Conservation (phyloP, 1,140 invertebrate genomes). For the Monomorium pharaonis region DNA sequence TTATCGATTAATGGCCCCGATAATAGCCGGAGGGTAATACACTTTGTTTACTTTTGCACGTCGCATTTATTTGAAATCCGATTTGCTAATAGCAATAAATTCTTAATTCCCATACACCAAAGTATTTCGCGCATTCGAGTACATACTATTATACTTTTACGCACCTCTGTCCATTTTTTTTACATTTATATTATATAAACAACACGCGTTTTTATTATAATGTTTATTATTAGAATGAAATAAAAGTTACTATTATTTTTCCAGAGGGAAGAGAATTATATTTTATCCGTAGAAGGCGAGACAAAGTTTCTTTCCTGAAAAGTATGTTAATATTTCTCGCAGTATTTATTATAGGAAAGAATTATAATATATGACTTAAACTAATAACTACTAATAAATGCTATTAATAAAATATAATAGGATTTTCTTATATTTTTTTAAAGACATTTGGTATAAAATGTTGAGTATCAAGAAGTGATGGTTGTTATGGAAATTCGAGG, state of each 20-base stretch:
- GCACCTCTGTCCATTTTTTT: neutral
- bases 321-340: neutral
- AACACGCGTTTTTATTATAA: neutral
- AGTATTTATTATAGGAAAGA: neutral
- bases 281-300: neutral
- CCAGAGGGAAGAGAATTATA: neutral
- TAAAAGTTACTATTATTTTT: neutral
- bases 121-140: constrained; percentile 3
- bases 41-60: constrained; percentile 46
- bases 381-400: neutral
- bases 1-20: constrained; percentile 56
- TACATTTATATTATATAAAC: neutral
- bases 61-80: constrained; percentile 42
- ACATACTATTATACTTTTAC: neutral
- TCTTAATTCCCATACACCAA: constrained; percentile 1
- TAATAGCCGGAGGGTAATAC: constrained; percentile 38
- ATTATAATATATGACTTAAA: neutral
- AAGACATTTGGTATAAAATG: neutral
- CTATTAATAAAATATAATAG: neutral
- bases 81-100: constrained; percentile 41
- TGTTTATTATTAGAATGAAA: too few relatives aligned
- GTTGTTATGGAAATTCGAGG: neutral
- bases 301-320: neutral
- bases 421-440: neutral
- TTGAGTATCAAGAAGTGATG: neutral